Conservation (phyloP, 2,797 vertebrate species). For the Paramormyrops hopkinsi region DNA sequence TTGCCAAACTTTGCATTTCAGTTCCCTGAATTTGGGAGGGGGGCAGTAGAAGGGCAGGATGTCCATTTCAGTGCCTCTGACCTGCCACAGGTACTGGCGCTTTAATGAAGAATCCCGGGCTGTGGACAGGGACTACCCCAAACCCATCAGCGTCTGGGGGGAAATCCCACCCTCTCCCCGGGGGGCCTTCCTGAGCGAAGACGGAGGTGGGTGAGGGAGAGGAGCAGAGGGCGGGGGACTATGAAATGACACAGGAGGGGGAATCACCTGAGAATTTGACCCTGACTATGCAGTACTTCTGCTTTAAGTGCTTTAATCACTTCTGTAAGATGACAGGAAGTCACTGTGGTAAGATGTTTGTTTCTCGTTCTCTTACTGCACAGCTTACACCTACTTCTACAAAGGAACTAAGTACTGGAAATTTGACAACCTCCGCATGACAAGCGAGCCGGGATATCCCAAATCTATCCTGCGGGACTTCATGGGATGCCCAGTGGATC, state of each 20-base stretch:
- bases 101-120: constrained; percentile 81
- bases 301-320: neutral
- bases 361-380: neutral
- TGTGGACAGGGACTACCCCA: constrained; percentile 83
- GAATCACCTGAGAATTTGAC: neutral
- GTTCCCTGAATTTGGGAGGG: neutral
- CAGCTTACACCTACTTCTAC: constrained; percentile 92
- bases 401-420: constrained; percentile 91
- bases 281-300: neutral
- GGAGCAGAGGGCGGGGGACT: constrained; percentile 18
- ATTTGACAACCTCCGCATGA: constrained; percentile 77
- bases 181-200: constrained; percentile 86
- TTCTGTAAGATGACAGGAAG: neutral
- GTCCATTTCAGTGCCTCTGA: neutral
- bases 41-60: neutral
- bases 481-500: constrained; percentile 78
- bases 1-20: neutral
- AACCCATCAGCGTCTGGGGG: constrained; percentile 83
- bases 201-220: constrained; percentile 67
- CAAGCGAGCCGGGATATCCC: constrained; percentile 80
- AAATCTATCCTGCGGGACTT: constrained; percentile 91
- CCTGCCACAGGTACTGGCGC: constrained; percentile 83
- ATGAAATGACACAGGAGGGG: neutral
- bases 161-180: constrained; percentile 77
- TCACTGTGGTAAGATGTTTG: neutral